Evolutionary conservation across 2,797 vertebrate species (phyloP).

Genomic region (Tapera naevia): DNA sequence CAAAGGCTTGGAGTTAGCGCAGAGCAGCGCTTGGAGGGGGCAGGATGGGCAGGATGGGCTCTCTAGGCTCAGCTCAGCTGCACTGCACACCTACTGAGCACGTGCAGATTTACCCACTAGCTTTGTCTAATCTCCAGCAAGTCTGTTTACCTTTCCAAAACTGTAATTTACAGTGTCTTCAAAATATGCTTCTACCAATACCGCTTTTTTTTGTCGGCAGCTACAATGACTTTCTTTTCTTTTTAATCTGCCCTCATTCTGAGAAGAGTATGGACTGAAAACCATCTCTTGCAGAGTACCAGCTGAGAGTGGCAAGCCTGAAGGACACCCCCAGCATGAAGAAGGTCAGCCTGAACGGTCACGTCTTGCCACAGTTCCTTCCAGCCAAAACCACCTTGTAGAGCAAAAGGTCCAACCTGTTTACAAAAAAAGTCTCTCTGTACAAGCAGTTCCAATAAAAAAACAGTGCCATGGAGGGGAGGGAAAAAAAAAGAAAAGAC

Average conservation of each 20-base stretch:
- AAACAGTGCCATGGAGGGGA: not conserved
- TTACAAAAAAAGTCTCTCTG: not conserved
- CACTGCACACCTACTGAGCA: fast-evolving
- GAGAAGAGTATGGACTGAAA: not conserved
- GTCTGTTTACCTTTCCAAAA: not conserved
- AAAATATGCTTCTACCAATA: not conserved
- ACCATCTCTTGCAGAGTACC: not conserved
- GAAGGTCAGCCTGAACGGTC: not conserved
- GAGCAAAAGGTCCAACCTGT: not conserved
- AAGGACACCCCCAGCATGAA: not conserved
- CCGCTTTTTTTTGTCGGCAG: not conserved
- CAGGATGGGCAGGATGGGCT: not conserved
- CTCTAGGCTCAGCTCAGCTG: not conserved
- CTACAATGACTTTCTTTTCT: not conserved
- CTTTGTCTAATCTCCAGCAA: not conserved
- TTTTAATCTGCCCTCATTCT: not conserved
- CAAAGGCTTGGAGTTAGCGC: not conserved
- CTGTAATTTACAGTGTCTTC: not conserved
- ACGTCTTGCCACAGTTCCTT: not conserved
- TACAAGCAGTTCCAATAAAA: not conserved
- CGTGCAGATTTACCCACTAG: not conserved
- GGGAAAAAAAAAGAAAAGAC: too few relatives aligned
- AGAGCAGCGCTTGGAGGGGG: not conserved
- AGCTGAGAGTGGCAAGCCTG: not conserved
- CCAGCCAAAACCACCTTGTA: not conserved